Conservation (phyloP, 2,113 vertebrate species). For the Leuciscus idus region DNA sequence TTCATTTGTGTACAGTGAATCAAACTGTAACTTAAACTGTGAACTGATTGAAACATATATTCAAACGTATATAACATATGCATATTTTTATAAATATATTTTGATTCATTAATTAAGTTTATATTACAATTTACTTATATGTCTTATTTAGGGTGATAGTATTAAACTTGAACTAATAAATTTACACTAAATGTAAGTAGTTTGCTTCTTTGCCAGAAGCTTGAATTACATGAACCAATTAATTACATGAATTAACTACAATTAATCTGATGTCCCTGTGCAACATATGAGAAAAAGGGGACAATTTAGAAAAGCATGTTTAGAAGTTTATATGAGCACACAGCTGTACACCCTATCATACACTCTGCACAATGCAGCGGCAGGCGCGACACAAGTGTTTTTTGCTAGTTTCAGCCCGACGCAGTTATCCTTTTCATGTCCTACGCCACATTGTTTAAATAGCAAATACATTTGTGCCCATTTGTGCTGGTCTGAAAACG, state of each 20-base stretch:
- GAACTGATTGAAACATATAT: no score
- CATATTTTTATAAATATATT: no score
- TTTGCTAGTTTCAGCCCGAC: no score
- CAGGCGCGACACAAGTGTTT: no score
- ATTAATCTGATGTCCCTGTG: background rate
- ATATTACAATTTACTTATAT: no score
- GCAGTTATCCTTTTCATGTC: no score
- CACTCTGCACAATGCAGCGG: no score
- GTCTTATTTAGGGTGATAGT: background rate
- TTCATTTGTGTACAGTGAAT: background rate
- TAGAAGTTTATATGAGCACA: background rate
- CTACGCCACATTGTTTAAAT: no score
- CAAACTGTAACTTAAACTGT: background rate
- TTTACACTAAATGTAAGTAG: background rate
- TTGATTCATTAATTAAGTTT: no score
- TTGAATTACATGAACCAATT: background rate
- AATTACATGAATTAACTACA: background rate
- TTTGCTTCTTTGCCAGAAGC: background rate
- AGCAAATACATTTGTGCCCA: no score
- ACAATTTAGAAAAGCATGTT: background rate
- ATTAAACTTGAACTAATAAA: background rate
- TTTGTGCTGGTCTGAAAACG: no score
- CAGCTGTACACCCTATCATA: background rate
- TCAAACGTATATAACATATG: no score
- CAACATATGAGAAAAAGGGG: background rate